Conservation (phyloP, 2,797 vertebrate genomes). For the Dermochelys coriacea region DNA sequence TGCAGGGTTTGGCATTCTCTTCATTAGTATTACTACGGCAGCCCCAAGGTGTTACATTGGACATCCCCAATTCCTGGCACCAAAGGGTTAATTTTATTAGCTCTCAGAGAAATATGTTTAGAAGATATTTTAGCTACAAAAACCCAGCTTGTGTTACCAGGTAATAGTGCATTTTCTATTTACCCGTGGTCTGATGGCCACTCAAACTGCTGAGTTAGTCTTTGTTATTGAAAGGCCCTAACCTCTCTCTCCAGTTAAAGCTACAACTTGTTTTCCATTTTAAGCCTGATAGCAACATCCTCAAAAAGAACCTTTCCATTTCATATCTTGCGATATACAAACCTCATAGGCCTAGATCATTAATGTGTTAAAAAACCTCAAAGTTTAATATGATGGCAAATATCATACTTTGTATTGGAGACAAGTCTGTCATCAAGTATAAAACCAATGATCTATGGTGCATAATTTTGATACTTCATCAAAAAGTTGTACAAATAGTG, state of each 20-base stretch:
- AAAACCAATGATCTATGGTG: not conserved
- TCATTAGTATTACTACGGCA: slow-evolving; percentile 45
- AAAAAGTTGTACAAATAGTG: not conserved
- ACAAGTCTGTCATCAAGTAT: not conserved
- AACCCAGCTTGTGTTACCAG: slow-evolving; percentile 51
- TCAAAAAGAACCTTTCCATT: not conserved
- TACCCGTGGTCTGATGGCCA: not conserved
- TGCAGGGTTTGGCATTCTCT: slow-evolving; percentile 22
- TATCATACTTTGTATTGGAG: not conserved
- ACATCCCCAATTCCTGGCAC: slow-evolving; percentile 59
- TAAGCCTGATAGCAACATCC: slow-evolving; percentile 19
- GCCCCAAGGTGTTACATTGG: not conserved
- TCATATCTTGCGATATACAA: not conserved
- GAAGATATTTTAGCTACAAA: slow-evolving; percentile 45
- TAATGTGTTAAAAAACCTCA: not conserved
- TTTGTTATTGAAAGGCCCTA: not conserved
- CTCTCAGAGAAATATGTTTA: slow-evolving; percentile 43
- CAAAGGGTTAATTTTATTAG: slow-evolving; percentile 48
- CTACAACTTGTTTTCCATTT: not conserved
- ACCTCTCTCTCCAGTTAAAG: not conserved
- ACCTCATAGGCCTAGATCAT: not conserved
- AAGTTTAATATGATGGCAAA: not conserved
- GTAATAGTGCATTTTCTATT: slow-evolving; percentile 1
- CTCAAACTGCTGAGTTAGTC: slow-evolving; percentile 21
- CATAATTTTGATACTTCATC: not conserved